A percentile compares a stretch with the other conserved stretches of the same genome.
Conservation (phyloP, 2,797 vertebrate species). For the Sebastes jordani region DNA sequence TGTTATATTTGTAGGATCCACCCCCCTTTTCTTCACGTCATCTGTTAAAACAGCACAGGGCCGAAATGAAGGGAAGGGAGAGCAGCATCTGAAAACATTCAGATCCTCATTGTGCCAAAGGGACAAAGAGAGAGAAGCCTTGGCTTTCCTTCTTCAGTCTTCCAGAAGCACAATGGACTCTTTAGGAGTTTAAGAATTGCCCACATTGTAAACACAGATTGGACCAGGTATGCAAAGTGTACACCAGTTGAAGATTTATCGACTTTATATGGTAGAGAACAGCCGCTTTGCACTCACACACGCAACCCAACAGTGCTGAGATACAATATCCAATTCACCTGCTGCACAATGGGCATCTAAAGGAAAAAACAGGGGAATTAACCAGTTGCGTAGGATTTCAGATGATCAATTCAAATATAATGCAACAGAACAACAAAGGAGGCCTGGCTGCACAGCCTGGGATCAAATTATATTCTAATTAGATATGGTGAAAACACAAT, state of each 20-base stretch:
- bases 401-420: conserved; percentile 70
- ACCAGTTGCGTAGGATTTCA: conserved; percentile 80
- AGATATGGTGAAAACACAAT: background rate
- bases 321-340: conserved; percentile 99
- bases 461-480: conserved; percentile 39
- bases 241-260: conserved; percentile 89
- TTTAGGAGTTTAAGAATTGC: conserved; percentile 22
- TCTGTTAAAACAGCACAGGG: background rate
- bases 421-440: conserved; percentile 72
- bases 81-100: background rate
- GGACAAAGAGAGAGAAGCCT: conserved; percentile 18
- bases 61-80: conserved; percentile 23
- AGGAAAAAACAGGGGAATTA: conserved; percentile 98
- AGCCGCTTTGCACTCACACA: conserved; percentile 98
- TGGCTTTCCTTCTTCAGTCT: conserved; percentile 18
- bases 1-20: background rate
- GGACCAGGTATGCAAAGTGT: conserved; percentile 85
- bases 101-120: conserved; percentile 3
- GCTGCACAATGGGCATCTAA: conserved; percentile 97
- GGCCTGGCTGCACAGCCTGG: conserved; percentile 76
- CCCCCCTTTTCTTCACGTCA: conserved; percentile 4
- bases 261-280: conserved; percentile 94
- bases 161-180: conserved; percentile 13
- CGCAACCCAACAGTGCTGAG: conserved; percentile 98
- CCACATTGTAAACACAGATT: conserved; percentile 92